Evolutionary conservation across 2,113 vertebrate genomes (phyloP).

Genomic region (Phocoena phocoena): DNA sequence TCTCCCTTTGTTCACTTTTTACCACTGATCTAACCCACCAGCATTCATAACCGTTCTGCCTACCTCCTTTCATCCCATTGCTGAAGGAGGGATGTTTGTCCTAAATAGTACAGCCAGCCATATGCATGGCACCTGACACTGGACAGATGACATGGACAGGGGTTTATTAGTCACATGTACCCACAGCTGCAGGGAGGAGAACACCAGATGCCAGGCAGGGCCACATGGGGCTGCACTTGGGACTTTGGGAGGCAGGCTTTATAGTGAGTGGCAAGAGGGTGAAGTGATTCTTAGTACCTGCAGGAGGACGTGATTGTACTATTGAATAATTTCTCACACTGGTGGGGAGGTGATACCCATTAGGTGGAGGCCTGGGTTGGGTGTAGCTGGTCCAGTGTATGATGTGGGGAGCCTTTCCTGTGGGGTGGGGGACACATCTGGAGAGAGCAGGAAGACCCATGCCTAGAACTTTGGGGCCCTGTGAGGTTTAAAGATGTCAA

Average conservation of each 20-base stretch:
- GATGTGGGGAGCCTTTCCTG: neutral
- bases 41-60: neutral
- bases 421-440: fast-evolving
- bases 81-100: neutral
- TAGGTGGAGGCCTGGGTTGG: too few species aligned
- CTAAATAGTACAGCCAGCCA: too few species aligned
- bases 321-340: neutral
- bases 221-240: too few species aligned
- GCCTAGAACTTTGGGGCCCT: neutral
- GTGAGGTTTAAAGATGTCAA: neutral
- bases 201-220: fast-evolving
- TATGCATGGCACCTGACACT: neutral
- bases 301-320: neutral
- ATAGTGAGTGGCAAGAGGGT: neutral
- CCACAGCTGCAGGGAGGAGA: fast-evolving
- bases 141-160: too few species aligned
- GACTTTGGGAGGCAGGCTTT: neutral
- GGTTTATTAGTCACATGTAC: too few species aligned
- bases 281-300: neutral
- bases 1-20: neutral
- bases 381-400: neutral
- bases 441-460: neutral
- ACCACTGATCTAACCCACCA: fast-evolving
- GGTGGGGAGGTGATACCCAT: neutral
- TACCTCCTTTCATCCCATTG: neutral